Conservation (phyloP, 2,113 vertebrate species). For the Neomonachus schauinslandi region DNA sequence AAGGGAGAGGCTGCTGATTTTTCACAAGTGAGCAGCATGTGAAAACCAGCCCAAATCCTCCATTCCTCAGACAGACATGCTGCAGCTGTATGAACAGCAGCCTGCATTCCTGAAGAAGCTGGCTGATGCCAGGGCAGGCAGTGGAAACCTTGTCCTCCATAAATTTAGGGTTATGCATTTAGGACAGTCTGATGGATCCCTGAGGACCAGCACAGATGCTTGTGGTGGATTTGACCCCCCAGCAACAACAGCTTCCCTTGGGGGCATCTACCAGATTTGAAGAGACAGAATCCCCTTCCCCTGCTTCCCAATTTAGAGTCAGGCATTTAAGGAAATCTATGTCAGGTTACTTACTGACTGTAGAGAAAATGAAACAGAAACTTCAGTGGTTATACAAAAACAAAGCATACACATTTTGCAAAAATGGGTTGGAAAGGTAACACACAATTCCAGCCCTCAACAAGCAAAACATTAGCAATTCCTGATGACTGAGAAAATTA, state of each 20-base stretch:
- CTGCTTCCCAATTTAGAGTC: neutral
- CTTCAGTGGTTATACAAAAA: neutral
- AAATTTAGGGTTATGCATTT: neutral
- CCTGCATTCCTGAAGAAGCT: neutral
- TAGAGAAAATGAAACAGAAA: neutral
- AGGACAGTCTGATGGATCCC: neutral
- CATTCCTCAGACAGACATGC: neutral
- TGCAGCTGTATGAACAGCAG: neutral
- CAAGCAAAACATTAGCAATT: neutral
- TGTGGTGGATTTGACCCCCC: neutral
- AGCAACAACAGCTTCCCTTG: neutral
- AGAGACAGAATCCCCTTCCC: neutral
- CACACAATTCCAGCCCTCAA: neutral
- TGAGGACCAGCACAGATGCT: neutral
- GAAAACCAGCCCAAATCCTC: neutral
- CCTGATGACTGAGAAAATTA: neutral
- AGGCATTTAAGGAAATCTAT: neutral
- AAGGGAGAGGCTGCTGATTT: neutral
- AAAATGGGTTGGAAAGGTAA: neutral
- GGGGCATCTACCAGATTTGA: neutral
- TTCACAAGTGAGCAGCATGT: neutral
- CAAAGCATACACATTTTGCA: neutral
- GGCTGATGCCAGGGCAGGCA: neutral
- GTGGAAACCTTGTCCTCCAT: neutral
- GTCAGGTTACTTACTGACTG: neutral